Evolutionary conservation across 2,888 invertebrate species (phyloP), one percentile per base, ranked within the genome.

Genomic region (Catocala nupta): DNA sequence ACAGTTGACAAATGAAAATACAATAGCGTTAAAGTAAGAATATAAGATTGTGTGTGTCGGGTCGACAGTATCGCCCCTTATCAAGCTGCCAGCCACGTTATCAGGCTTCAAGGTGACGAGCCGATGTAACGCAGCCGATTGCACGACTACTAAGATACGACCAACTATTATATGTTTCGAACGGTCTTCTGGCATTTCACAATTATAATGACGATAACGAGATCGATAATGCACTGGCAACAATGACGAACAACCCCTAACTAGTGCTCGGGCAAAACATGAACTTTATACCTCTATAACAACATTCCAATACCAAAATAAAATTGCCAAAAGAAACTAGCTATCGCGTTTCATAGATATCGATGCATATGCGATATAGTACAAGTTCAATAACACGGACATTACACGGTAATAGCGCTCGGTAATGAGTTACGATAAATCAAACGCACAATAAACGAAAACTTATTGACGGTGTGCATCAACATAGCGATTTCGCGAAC

Each of bases 41-140:
- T 59, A 57, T 73, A 69, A 77, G 71, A 73, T 59, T 61, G 70
- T 63, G 51, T 58, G 64, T 59, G 59, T 68, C 65, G 71, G 66
- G 50, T 55, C 63, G 65, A 57, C 55, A 57, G 68, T 77, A 78
- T 77, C 77, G 73, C 44, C 39, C 61, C 65, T 78, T 78, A 78
- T 79, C 79, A 78, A 65, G 52, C 49, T 12, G 65, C 71, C 62
- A 59, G 68, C 75, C 78, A 78, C 78, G 84, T 90, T 93, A 93
- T 93, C 93, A 90, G 76, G 57, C 84, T 83, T 89, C 93, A 93
- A 93, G 93, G 93, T 93, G 91, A 93, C 90, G 87, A 85, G 77
- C 80, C 88, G 84, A 86, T 90, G 90, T 88, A 89, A 86, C 85
- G 70, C 73, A 80, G 79, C 73, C 82, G 90, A 90, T 91, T 89